Base-by-base conservation (phyloP, 2,888 invertebrate species). In the Drosophila multiciliata region DNA sequence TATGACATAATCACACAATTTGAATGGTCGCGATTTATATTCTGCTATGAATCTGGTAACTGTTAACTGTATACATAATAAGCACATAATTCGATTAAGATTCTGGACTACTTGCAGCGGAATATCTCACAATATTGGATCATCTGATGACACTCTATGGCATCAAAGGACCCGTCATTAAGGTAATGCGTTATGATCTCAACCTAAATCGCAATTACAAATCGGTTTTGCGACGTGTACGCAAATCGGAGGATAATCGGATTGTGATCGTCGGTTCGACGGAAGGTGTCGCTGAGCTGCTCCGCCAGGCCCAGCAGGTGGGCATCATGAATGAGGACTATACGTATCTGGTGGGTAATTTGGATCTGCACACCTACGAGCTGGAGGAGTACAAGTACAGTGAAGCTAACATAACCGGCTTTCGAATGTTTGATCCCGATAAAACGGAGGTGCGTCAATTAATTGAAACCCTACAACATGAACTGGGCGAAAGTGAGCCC, bases 321-420 rank as follows among this genome's bases (percentile, higher is more conserved):
- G 98, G 98, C 72, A 97, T 99, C 96, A 97, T 99, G 96, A 98
- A 97, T 75, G 97, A 98, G 92, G 97, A 98, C 91, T 98, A 98
- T 93, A 96, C 95, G 80, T 97, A 96, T 83, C 94, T 98, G 36
- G 95, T 98, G 63, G 96, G 97, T 67, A 95, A 96, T 81, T 93
- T 97, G 93, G 97, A 98, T 92, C 94, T 98, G 33, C 93, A 93
- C 29, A 91, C 92, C 0, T 90, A 91, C 29, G 96, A 98, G 83
- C 93, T 97, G 82, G 95, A 96, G 53, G 95, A 96, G 20, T 97
- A 96, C 90, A 96, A 95, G 90, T 95, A 96, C 85, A 96, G 96
- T 0, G 97, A 97, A 9, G 96, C 96, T 0, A 98, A 97, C 91
- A 96, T 98, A 42, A 97, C 97, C 38, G 97, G 95, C 48, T 92